These are phyloP conservation scores for Dolomedes plantarius DNA, from an alignment of 2,888 invertebrate genomes.

Conservation along the genomic window DNA sequence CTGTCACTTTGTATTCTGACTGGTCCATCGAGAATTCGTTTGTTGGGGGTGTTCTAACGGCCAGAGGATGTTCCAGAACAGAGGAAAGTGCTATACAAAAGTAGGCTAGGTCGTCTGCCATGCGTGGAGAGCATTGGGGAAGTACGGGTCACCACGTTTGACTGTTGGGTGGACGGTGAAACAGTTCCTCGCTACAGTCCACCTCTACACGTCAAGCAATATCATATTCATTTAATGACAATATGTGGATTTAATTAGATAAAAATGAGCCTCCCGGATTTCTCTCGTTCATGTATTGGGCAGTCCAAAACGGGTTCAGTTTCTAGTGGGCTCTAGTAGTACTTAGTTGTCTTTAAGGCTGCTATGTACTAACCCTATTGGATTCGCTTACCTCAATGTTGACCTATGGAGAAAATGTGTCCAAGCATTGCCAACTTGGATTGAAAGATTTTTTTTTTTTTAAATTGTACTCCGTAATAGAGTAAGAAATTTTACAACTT, in stretches of 20 bases:
- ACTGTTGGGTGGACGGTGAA: slow-evolving; percentile 4
- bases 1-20: slow-evolving; percentile 6
- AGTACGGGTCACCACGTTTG: slow-evolving; percentile 66
- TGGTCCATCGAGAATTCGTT: neutral
- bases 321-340: too few species aligned
- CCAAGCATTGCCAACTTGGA: too few species aligned
- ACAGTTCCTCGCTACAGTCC: neutral
- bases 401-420: too few species aligned
- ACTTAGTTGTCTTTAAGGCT: too few species aligned
- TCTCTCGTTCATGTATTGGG: too few species aligned
- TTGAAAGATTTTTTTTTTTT: too few species aligned
- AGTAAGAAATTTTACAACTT: too few species aligned
- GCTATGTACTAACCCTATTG: too few species aligned
- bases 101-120: slow-evolving; percentile 67
- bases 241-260: neutral
- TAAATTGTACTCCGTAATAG: too few species aligned
- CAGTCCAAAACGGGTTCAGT: too few species aligned
- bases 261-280: too few species aligned
- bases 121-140: slow-evolving; percentile 53
- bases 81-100: slow-evolving; percentile 62
- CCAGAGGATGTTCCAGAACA: slow-evolving; percentile 46
- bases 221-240: neutral
- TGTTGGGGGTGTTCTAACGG: slow-evolving; percentile 25
- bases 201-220: neutral
- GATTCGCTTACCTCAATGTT: too few species aligned